phyloP scores from a whole-genome alignment of 2,888 invertebrate species.

The Netelia inedita region DNA sequence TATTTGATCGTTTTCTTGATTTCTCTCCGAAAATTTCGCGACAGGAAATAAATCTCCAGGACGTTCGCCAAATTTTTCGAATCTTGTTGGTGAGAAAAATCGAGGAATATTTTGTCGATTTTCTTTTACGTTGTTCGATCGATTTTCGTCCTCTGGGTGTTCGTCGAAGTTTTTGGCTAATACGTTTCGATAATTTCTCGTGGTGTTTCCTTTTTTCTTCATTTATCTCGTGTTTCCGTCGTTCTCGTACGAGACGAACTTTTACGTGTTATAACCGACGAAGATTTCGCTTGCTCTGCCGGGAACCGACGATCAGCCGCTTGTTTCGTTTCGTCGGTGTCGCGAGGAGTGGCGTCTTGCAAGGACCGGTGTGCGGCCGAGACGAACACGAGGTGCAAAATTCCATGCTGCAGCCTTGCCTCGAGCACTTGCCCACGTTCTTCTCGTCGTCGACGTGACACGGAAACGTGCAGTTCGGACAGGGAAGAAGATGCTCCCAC shows the following conservation, averaged over 20 bases:
- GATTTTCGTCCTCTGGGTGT: no score
- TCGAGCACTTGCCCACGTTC: conserved; percentile 82
- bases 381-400: conserved; percentile 82
- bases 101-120: no score
- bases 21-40: no score
- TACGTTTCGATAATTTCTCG: no score
- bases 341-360: conserved; percentile 82
- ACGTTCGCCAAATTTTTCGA: no score
- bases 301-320: conserved; percentile 80
- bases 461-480: conserved; percentile 83
- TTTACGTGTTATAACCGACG: conserved; percentile 78
- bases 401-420: conserved; percentile 82
- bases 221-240: conserved; percentile 4
- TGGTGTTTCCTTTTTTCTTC: conserved; percentile 31
- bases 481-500: conserved; percentile 80
- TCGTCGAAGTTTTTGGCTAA: no score
- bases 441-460: conserved; percentile 81
- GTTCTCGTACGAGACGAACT: conserved; percentile 20
- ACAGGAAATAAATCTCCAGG: no score
- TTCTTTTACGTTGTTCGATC: no score
- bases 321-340: conserved; percentile 83
- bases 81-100: no score
- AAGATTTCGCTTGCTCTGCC: conserved; percentile 83
- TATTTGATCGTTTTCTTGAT: conserved; percentile 13
- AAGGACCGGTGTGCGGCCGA: conserved; percentile 80